A percentile compares a stretch with the other conserved stretches of the same genome.
Evolutionary conservation across 1,140 invertebrate species (phyloP).

Genomic region (Lamellibrachia luymesi): DNA sequence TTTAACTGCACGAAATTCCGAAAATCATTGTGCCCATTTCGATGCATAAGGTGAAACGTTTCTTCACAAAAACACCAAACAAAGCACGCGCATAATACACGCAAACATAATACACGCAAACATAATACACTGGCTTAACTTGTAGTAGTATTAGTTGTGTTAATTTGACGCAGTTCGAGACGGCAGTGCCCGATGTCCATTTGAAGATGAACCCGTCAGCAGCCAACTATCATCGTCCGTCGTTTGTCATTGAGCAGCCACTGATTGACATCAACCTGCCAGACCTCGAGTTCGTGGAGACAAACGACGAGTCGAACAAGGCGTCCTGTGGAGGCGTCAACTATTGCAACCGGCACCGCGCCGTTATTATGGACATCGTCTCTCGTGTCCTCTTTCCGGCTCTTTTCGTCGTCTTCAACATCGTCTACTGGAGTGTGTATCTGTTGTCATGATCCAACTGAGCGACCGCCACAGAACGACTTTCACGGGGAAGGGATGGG

Average conservation of each 20-base stretch:
- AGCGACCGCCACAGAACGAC: not conserved
- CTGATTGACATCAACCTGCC: not conserved
- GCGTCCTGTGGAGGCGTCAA: not conserved
- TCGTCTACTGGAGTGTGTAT: slow-evolving; percentile 77
- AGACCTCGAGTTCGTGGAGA: not conserved
- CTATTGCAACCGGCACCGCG: not conserved
- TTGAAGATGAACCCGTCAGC: not conserved
- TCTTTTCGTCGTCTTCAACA: slow-evolving; percentile 77
- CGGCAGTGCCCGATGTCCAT: too few relatives aligned
- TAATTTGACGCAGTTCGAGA: not conserved
- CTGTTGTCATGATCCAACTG: not conserved
- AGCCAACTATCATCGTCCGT: not conserved
- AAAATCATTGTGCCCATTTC: too few relatives aligned
- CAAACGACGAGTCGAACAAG: not conserved
- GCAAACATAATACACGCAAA: too few relatives aligned
- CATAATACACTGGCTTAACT: too few relatives aligned
- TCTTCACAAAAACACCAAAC: too few relatives aligned
- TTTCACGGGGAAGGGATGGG: not conserved
- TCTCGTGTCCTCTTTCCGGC: slow-evolving; percentile 81
- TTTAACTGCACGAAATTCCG: too few relatives aligned
- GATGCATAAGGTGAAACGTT: too few relatives aligned
- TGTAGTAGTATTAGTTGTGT: too few relatives aligned
- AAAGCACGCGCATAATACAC: too few relatives aligned
- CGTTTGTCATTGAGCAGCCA: not conserved
- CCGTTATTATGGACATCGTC: slow-evolving; percentile 66